Conservation (phyloP, 2,113 vertebrate genomes). For the Oncorhynchus nerka region DNA sequence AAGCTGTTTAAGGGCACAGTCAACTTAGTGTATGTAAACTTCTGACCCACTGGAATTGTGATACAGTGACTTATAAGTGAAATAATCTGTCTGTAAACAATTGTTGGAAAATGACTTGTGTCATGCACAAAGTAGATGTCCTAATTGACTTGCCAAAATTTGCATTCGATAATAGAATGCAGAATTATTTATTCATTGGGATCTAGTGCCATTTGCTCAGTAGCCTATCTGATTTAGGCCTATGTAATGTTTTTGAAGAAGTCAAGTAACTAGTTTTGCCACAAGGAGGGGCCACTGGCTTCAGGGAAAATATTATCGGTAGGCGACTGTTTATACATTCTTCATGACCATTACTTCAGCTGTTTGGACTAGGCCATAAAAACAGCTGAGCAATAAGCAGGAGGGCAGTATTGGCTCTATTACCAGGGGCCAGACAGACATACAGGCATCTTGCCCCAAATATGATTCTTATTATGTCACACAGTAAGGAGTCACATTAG, state of each 20-base stretch:
- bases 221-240: background rate
- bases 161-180: no score
- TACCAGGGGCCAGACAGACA: constrained; percentile 3
- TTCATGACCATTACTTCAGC: no score
- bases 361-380: constrained; percentile 47
- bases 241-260: background rate
- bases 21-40: no score
- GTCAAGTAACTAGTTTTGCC: constrained; percentile 48
- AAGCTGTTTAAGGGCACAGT: no score
- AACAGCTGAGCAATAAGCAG: constrained; percentile 41
- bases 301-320: background rate
- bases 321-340: no score
- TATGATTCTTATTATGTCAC: background rate
- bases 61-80: no score
- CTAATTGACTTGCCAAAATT: no score
- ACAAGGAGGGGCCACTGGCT: constrained; percentile 57
- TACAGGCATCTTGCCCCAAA: constrained; percentile 20
- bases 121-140: no score
- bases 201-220: background rate
- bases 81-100: no score
- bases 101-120: no score
- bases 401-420: constrained; percentile 22
- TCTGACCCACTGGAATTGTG: no score
- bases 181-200: background rate
- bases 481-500: no score